A percentile compares a stretch with the other conserved stretches of the same genome.
These are phyloP conservation scores for Pseudomyrmex cubaensis DNA, from an alignment of 1,140 invertebrate genomes.

Conservation along the genomic window DNA sequence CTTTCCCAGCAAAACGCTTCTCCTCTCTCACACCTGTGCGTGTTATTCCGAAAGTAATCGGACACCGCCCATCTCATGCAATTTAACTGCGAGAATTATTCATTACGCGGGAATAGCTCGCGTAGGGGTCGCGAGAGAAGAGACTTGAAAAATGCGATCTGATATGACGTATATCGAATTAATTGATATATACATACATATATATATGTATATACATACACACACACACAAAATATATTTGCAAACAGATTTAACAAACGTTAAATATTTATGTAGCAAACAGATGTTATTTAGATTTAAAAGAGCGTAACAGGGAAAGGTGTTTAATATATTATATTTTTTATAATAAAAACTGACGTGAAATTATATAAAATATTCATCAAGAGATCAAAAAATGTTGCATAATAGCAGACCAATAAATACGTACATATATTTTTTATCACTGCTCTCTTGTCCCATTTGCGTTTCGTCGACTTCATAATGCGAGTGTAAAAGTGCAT, in stretches of 20 bases:
- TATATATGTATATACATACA: too few species aligned
- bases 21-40: conserved; percentile 43
- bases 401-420: not conserved
- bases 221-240: not conserved
- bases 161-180: conserved; percentile 41
- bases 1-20: conserved; percentile 51
- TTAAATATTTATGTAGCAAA: not conserved
- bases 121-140: not conserved
- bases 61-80: conserved; percentile 53
- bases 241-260: not conserved
- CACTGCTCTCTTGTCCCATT: not conserved
- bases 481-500: not conserved
- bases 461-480: not conserved
- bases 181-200: not conserved
- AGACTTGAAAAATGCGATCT: conserved; percentile 30
- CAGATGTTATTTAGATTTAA: not conserved
- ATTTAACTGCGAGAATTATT: conserved; percentile 55
- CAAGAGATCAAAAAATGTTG: not conserved
- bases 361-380: conserved; percentile 5
- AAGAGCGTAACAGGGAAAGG: not conserved
- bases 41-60: conserved; percentile 54
- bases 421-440: not conserved
- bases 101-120: conserved; percentile 41
- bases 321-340: not conserved
- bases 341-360: not conserved